Percentiles rank a stretch among this genome's conserved stretches.
Conservation (phyloP, 2,888 invertebrate genomes). For the Campaea margaritaria region DNA sequence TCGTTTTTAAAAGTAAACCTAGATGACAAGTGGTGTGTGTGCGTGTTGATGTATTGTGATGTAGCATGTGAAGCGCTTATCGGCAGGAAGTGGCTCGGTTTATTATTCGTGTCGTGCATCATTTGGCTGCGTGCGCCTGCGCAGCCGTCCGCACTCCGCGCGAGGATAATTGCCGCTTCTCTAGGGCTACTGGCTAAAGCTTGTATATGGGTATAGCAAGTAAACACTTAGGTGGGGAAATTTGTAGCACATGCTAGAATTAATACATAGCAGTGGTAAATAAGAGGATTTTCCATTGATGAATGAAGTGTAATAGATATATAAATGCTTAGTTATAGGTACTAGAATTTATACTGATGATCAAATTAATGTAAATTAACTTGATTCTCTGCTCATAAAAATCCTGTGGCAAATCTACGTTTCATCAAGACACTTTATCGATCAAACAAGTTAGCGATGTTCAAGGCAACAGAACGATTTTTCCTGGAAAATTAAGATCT, state of each 20-base stretch:
- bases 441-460: no score
- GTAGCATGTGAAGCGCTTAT: slow-evolving; percentile 72
- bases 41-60: slow-evolving; percentile 57
- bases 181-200: slow-evolving; percentile 13
- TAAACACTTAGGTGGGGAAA: no score
- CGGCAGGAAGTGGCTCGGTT: slow-evolving; percentile 83
- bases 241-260: neutral
- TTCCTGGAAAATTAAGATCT: no score
- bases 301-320: no score
- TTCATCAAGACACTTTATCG: no score
- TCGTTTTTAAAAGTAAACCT: slow-evolving; percentile 9
- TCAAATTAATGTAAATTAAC: no score
- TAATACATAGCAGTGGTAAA: neutral
- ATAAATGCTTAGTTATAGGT: no score
- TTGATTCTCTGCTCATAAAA: no score
- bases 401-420: no score
- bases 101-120: slow-evolving; percentile 84
- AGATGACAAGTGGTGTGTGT: slow-evolving; percentile 34
- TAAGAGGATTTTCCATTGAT: no score
- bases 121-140: slow-evolving; percentile 71
- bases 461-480: no score
- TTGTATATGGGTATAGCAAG: neutral
- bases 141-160: slow-evolving; percentile 59
- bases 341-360: no score
- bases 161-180: slow-evolving; percentile 70